These are phyloP conservation scores for Pterocles orientalis DNA, from an alignment of 2,113 vertebrate species.

Conservation along the genomic window DNA sequence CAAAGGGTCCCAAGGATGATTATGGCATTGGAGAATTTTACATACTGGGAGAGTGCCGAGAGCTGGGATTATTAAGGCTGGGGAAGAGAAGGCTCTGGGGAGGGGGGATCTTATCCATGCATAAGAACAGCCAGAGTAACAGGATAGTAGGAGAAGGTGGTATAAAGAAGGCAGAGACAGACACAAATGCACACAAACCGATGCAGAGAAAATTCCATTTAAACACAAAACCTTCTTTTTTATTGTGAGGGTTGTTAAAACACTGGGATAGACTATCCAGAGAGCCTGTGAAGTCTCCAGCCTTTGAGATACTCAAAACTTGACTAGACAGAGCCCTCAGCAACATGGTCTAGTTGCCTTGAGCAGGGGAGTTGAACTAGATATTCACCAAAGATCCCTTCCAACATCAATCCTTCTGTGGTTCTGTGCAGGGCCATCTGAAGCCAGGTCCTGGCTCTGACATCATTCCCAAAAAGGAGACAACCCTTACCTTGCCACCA, in stretches of 20 bases:
- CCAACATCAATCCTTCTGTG: neutral
- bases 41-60: neutral
- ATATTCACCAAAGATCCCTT: neutral
- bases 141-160: neutral
- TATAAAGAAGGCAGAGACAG: neutral
- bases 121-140: neutral
- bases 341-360: neutral
- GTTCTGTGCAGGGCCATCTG: neutral
- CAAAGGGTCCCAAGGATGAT: neutral
- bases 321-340: neutral
- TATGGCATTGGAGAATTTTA: neutral
- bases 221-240: neutral
- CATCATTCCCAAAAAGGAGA: neutral
- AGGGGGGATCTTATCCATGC: neutral
- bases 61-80: neutral
- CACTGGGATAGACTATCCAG: neutral
- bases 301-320: neutral
- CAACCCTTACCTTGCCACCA: conserved; percentile 88
- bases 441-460: neutral
- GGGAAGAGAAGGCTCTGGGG: neutral
- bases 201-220: neutral
- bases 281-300: neutral
- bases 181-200: neutral
- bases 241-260: neutral
- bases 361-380: neutral